phyloP scores from a whole-genome alignment of 2,797 vertebrate genomes.

The Pangasius djambal region DNA sequence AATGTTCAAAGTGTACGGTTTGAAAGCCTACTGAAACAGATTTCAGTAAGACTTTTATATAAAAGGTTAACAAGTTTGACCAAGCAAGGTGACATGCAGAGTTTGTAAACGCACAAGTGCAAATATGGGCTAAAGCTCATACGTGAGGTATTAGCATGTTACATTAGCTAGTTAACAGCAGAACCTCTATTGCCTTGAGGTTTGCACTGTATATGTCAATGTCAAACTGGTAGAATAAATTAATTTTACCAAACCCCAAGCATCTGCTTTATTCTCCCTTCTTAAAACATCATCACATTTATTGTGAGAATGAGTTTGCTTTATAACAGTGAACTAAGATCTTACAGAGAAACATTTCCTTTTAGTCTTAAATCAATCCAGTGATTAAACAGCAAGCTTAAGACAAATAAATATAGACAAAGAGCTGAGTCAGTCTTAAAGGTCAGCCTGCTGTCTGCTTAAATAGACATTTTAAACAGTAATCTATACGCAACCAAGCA shows the following conservation, averaged over 20 bases:
- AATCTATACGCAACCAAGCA: background rate
- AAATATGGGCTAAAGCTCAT: background rate
- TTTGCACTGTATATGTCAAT: constrained; percentile 48
- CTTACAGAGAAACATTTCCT: background rate
- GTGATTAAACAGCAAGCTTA: background rate
- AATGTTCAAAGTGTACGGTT: background rate
- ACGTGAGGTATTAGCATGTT: background rate
- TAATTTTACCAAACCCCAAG: background rate
- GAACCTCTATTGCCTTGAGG: too few species aligned
- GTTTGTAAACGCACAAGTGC: background rate
- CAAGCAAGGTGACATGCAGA: background rate
- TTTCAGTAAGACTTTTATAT: background rate
- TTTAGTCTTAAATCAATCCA: background rate
- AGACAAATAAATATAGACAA: constrained; percentile 30
- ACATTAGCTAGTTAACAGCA: background rate
- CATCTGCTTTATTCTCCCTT: background rate
- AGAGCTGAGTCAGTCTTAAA: background rate
- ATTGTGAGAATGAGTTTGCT: constrained; percentile 21
- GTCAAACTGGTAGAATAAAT: constrained; percentile 51
- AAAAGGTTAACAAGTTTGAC: background rate
- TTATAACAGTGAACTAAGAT: constrained; percentile 17
- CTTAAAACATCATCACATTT: constrained; percentile 3
- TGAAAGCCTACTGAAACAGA: background rate
- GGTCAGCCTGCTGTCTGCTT: background rate
- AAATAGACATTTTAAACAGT: background rate